A percentile compares a stretch with the other conserved stretches of the same genome.
Conservation (phyloP, 1,140 invertebrate species). For the Microplitis demolitor region DNA sequence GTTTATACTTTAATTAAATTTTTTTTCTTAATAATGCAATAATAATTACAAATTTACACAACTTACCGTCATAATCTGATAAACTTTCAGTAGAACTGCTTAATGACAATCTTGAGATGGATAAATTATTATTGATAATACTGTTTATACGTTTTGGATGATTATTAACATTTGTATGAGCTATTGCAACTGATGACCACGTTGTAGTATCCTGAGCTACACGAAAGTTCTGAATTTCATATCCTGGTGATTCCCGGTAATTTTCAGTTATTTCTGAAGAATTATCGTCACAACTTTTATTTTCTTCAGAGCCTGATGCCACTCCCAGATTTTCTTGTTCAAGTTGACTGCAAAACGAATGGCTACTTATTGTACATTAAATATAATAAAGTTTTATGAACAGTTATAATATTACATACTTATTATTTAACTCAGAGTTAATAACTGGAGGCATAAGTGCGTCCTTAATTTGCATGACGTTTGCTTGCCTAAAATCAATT, state of each 20-base stretch:
- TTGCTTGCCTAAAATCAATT: conserved; percentile 46
- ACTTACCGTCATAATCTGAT: conserved; percentile 56
- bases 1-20: neutral
- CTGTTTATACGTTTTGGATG: conserved; percentile 34
- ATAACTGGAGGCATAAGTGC: conserved; percentile 44
- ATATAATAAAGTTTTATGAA: neutral
- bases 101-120: conserved; percentile 42
- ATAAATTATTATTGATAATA: conserved; percentile 56
- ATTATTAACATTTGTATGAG: conserved; percentile 44
- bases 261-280: conserved; percentile 19
- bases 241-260: conserved; percentile 26
- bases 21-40: neutral
- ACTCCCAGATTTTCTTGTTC: conserved; percentile 37
- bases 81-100: conserved; percentile 56
- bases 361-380: neutral
- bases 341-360: conserved; percentile 41
- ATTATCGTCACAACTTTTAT: conserved; percentile 45
- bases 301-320: conserved; percentile 37
- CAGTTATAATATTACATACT: conserved; percentile 44
- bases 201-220: conserved; percentile 53
- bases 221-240: conserved; percentile 42
- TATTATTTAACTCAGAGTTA: conserved; percentile 54
- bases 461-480: conserved; percentile 58
- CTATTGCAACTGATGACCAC: conserved; percentile 53
- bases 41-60: conserved; percentile 6